A percentile compares a stretch with the other conserved stretches of the same genome.
Conservation (phyloP, 2,113 vertebrate genomes). For the Ammodytes marinus region DNA sequence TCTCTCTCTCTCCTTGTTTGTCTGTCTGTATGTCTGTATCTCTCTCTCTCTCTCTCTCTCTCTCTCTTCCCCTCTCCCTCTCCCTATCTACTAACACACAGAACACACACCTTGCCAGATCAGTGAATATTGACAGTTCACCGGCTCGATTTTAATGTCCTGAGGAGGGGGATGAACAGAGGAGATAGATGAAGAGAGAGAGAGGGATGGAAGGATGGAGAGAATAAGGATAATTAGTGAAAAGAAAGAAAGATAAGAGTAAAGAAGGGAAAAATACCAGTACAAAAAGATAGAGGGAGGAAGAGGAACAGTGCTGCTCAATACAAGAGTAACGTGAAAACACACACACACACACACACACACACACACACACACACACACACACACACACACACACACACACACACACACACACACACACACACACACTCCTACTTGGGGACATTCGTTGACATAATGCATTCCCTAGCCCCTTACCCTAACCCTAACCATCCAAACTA, state of each 20-base stretch:
- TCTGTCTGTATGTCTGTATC: too few relatives aligned
- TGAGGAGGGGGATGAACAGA: not conserved
- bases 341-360: not conserved
- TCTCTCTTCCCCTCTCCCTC: not conserved
- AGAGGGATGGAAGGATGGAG: not conserved
- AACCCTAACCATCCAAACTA: too few relatives aligned
- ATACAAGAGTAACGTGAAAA: not conserved
- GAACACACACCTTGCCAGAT: slow-evolving; percentile 45
- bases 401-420: slow-evolving; percentile 8
- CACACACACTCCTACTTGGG: slow-evolving; percentile 1
- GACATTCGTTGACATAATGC: too few relatives aligned
- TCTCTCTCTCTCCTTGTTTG: too few relatives aligned
- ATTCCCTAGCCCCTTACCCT: too few relatives aligned
- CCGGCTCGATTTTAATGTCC: slow-evolving; percentile 51
- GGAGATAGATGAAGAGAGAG: not conserved
- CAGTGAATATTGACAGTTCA: slow-evolving; percentile 33
- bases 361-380: slow-evolving; percentile 16
- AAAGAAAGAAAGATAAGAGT: not conserved
- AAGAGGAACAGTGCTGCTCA: slow-evolving; percentile 14
- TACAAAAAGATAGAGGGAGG: not conserved
- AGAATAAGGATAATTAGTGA: not conserved
- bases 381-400: slow-evolving; percentile 3
- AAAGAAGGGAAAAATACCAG: not conserved
- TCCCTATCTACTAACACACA: not conserved
- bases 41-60: not conserved